Percentiles rank a stretch among this genome's conserved stretches.
phyloP scores from a whole-genome alignment of 1,140 invertebrate genomes.

The Brachionus koreanus region DNA sequence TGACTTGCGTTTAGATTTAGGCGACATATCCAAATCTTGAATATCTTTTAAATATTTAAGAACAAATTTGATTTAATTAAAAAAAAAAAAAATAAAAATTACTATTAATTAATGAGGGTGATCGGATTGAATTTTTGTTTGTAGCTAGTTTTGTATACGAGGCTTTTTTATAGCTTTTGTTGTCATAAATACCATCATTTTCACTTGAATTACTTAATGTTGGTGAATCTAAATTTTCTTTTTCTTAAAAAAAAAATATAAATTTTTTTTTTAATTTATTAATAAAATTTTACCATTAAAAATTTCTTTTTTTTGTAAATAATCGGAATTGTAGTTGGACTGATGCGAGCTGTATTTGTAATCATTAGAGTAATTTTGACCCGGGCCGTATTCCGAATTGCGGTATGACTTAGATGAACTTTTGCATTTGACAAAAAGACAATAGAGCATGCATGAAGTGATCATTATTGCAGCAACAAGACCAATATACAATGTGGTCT shows the following conservation, averaged over 20 bases:
- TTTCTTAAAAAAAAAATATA: background rate
- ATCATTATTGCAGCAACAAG: background rate
- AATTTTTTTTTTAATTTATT: background rate
- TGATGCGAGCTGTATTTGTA: conserved; percentile 18
- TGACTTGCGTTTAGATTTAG: conserved; percentile 28
- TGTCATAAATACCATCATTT: conserved; percentile 19
- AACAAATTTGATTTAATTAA: background rate
- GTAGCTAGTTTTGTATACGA: background rate
- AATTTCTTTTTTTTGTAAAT: conserved; percentile 19
- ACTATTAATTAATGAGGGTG: background rate
- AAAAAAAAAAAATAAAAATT: background rate
- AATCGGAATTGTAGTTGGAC: conserved; percentile 4
- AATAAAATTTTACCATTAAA: background rate
- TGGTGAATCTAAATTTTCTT: background rate
- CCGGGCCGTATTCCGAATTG: background rate
- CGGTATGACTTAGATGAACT: background rate
- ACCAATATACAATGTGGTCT: background rate
- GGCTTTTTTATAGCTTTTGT: conserved; percentile 7
- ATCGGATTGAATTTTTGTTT: background rate
- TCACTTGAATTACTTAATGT: background rate
- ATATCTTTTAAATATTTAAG: conserved; percentile 8
- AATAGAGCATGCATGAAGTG: background rate
- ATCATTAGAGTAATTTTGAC: background rate
- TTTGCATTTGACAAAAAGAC: conserved; percentile 5
- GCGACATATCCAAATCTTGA: conserved; percentile 41